These are phyloP conservation scores for Sicus ferrugineus DNA, from an alignment of 2,888 invertebrate species.

Conservation along the genomic window DNA sequence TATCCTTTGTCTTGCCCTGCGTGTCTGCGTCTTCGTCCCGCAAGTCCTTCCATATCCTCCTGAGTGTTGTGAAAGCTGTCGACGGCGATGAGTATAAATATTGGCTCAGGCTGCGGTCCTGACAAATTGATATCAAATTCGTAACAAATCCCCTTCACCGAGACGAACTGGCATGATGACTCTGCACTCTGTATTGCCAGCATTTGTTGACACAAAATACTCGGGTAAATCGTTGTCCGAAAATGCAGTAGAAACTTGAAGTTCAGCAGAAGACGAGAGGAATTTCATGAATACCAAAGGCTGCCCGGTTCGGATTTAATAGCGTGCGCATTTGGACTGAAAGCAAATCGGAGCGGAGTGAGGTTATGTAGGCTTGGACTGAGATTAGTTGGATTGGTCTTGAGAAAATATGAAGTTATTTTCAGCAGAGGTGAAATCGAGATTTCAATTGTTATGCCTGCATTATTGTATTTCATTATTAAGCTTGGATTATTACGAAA, in stretches of 20 bases:
- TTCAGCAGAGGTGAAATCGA: too few relatives aligned
- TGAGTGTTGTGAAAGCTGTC: neutral
- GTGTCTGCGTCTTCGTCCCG: neutral
- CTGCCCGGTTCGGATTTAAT: slow-evolving; percentile 3
- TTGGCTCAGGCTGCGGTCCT: neutral
- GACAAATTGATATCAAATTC: slow-evolving; percentile 28
- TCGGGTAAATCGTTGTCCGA: slow-evolving; percentile 5
- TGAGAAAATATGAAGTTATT: too few relatives aligned
- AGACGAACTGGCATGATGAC: neutral
- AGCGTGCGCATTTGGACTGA: neutral
- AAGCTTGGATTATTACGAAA: too few relatives aligned
- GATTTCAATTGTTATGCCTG: too few relatives aligned
- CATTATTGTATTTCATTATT: too few relatives aligned
- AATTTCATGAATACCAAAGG: neutral
- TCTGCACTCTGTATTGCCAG: slow-evolving; percentile 12
- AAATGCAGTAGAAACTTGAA: slow-evolving; percentile 10
- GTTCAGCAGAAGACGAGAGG: neutral
- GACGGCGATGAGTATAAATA: neutral
- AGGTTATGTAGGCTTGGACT: too few relatives aligned
- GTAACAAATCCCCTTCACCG: slow-evolving; percentile 24
- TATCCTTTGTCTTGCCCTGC: neutral
- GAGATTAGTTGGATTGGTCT: too few relatives aligned
- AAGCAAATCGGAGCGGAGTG: too few relatives aligned
- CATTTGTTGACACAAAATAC: slow-evolving; percentile 24
- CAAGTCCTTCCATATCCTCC: neutral